Evolutionary conservation across 2,888 invertebrate species (phyloP).

Genomic region (Raillietiella orientalis): DNA sequence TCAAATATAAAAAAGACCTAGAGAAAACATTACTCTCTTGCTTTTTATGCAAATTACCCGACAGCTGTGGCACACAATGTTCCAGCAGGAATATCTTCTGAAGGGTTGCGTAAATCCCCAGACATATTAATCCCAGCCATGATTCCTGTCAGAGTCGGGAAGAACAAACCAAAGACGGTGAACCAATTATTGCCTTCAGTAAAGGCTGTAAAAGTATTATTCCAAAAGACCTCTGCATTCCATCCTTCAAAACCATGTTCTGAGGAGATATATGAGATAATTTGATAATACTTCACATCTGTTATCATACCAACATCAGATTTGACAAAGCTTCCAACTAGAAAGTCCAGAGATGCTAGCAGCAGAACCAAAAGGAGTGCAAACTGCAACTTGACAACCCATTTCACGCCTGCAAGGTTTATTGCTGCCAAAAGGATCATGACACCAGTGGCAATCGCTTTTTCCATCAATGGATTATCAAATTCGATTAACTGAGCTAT

Average conservation of each 20-base stretch:
- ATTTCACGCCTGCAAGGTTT: slow-evolving; percentile 85
- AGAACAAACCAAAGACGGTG: slow-evolving; percentile 84
- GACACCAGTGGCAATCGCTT: slow-evolving; percentile 57
- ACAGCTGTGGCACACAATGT: slow-evolving; percentile 69
- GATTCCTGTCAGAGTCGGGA: slow-evolving; percentile 87
- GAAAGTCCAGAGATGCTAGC: slow-evolving; percentile 65
- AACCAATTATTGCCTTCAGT: slow-evolving; percentile 61
- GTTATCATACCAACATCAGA: neutral
- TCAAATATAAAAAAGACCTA: slow-evolving; percentile 55
- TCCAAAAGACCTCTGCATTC: slow-evolving; percentile 35
- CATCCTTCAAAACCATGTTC: slow-evolving; percentile 59
- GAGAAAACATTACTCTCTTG: slow-evolving; percentile 3
- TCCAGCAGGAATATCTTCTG: slow-evolving; percentile 71
- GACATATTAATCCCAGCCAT: slow-evolving; percentile 96
- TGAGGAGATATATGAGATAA: slow-evolving; percentile 11
- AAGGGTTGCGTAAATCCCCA: slow-evolving; percentile 69
- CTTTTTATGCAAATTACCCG: slow-evolving; percentile 22
- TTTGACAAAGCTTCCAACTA: slow-evolving; percentile 69
- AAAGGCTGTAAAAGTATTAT: slow-evolving; percentile 51
- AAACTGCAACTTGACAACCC: slow-evolving; percentile 88
- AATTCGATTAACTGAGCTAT: slow-evolving; percentile 47
- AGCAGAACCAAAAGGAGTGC: slow-evolving; percentile 48
- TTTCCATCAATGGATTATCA: slow-evolving; percentile 29
- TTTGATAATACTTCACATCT: neutral
- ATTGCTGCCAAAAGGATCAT: slow-evolving; percentile 56